Base-by-base conservation (phyloP, 2,888 invertebrate genomes). In the Automeris io region DNA sequence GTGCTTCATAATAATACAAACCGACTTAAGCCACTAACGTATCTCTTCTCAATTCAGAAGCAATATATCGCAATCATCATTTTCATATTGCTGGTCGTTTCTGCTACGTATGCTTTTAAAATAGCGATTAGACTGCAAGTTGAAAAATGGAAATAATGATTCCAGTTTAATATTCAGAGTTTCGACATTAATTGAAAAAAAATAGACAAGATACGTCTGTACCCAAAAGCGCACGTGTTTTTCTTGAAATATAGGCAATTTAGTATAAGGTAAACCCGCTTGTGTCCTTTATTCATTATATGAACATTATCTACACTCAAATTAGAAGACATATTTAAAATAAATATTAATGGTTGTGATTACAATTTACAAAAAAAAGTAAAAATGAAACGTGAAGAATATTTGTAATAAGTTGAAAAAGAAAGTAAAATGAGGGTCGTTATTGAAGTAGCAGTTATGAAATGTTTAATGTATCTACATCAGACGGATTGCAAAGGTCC, bases 381-480 rank as follows among this genome's bases (percentile, higher is more conserved):
- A n/a, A n/a, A n/a, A n/a, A n/a, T n/a, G n/a, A n/a, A n/a, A n/a
- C n/a, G n/a, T n/a, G n/a, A n/a, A n/a, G n/a, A n/a, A n/a, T n/a
- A n/a, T n/a, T n/a, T n/a, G n/a, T n/a, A n/a, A n/a, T n/a, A n/a
- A n/a, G n/a, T n/a, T n/a, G n/a, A n/a, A n/a, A n/a, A n/a, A n/a
- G n/a, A n/a, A n/a, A n/a, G n/a, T n/a, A n/a, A n/a, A n/a, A n/a
- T n/a, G n/a, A n/a, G n/a, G n/a, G 63, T 70, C 55, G 51, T 31
- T 57, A 57, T 60, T 57, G 51, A 58, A 70, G 65, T 70, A 70
- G 72, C 67, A 69, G 71, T 76, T 77, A 78, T 80, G 75, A 81
- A 79, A 79, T 80, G 75, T 78, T 77, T 79, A 72, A 80, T 79
- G 76, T 71, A 65, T 51, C 70, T 63, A 65, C 72, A 74, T 61